Evolutionary conservation across 2,888 invertebrate genomes (phyloP).

Genomic region (Drosophila neutralis): DNA sequence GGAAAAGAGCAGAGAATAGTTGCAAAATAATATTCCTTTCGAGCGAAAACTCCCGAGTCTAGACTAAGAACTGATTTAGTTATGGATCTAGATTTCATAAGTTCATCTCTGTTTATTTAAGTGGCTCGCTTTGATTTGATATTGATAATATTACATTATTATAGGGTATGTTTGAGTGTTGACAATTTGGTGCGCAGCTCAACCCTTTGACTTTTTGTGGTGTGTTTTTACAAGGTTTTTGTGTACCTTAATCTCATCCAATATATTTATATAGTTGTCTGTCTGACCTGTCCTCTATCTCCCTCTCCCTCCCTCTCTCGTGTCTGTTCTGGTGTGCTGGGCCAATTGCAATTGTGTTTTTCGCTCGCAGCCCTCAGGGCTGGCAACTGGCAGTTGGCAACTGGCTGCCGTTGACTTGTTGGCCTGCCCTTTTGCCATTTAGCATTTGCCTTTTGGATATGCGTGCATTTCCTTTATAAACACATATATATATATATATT

Average conservation of each 20-base stretch:
- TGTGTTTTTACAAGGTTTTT: conserved; percentile 41
- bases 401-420: conserved; percentile 42
- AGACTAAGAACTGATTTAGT: background rate
- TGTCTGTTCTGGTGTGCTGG: background rate
- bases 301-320: background rate
- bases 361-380: conserved; percentile 42
- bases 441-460: conserved; percentile 39
- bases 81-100: background rate
- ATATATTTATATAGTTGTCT: conserved; percentile 51
- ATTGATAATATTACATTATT: background rate
- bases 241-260: conserved; percentile 64
- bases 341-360: conserved; percentile 38
- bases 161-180: conserved; percentile 11
- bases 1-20: background rate
- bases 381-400: conserved; percentile 24
- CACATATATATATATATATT: conserved; percentile 1
- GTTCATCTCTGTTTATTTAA: no score
- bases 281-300: conserved; percentile 2
- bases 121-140: background rate
- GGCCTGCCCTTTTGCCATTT: conserved; percentile 39
- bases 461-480: conserved; percentile 56
- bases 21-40: background rate
- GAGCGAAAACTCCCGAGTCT: background rate
- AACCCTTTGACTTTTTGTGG: conserved; percentile 28
- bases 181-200: background rate